These are phyloP conservation scores for Phyto melanocephala DNA, from an alignment of 2,888 invertebrate genomes.

Conservation along the genomic window DNA sequence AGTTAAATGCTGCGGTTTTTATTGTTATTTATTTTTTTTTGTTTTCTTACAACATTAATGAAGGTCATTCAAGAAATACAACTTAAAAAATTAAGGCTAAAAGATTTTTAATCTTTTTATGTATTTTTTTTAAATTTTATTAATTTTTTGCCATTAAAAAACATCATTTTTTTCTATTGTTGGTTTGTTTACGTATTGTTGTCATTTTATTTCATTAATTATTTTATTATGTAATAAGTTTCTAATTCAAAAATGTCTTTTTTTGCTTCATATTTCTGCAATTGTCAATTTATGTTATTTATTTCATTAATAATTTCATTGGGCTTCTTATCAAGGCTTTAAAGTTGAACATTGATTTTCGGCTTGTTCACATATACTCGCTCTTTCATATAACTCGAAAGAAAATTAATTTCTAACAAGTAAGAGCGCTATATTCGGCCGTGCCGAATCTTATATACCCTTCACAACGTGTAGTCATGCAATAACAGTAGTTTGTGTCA, in stretches of 20 bases:
- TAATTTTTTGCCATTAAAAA: neutral
- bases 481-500: no score
- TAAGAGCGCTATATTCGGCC: no score
- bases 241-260: neutral
- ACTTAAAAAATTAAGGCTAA: neutral
- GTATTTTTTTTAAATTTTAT: slow-evolving; percentile 6
- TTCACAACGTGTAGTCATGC: no score
- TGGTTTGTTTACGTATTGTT: neutral
- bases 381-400: no score
- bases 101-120: neutral
- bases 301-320: neutral
- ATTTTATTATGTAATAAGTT: neutral
- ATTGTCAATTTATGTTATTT: slow-evolving; percentile 2
- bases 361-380: no score
- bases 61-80: neutral
- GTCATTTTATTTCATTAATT: neutral
- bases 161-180: neutral
- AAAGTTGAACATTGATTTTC: slow-evolving; percentile 20
- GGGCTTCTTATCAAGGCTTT: neutral
- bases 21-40: slow-evolving; percentile 11
- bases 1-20: neutral
- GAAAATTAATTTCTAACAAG: no score
- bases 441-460: no score
- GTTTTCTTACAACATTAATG: neutral
- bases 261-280: neutral